Conservation (phyloP, 2,797 vertebrate genomes). For the Chlorospingus flavigularis region DNA sequence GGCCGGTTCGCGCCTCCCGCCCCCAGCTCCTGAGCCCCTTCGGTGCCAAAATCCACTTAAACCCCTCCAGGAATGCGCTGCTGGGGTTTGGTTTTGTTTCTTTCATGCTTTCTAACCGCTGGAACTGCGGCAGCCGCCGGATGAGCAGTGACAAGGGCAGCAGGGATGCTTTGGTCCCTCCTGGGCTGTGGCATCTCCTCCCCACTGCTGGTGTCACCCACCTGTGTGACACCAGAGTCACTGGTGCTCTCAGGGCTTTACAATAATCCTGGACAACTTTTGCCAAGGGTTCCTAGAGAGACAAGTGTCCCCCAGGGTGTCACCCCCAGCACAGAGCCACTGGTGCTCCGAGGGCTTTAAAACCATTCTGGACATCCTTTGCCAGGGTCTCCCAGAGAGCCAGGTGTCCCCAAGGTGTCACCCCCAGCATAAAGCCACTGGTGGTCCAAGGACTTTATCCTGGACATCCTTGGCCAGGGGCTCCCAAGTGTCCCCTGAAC, state of each 20-base stretch:
- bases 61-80: rapidly evolving
- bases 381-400: too few species aligned
- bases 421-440: too few species aligned
- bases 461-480: too few species aligned
- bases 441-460: too few species aligned
- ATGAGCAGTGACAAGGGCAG: neutral
- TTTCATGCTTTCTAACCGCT: rapidly evolving
- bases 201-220: rapidly evolving
- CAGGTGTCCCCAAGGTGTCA: too few species aligned
- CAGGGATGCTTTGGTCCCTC: neutral
- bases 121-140: rapidly evolving
- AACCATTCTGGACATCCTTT: too few species aligned
- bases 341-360: too few species aligned
- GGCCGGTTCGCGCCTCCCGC: rapidly evolving
- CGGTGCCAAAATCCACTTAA: rapidly evolving
- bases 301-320: too few species aligned
- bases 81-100: rapidly evolving
- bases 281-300: neutral
- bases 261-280: rapidly evolving
- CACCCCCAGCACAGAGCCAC: too few species aligned
- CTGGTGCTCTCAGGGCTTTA: rapidly evolving
- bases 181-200: neutral
- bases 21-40: rapidly evolving
- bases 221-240: too few species aligned
- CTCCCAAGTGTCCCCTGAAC: too few species aligned